Conservation (phyloP, 2,113 vertebrate species). For the Thunnus thynnus region DNA sequence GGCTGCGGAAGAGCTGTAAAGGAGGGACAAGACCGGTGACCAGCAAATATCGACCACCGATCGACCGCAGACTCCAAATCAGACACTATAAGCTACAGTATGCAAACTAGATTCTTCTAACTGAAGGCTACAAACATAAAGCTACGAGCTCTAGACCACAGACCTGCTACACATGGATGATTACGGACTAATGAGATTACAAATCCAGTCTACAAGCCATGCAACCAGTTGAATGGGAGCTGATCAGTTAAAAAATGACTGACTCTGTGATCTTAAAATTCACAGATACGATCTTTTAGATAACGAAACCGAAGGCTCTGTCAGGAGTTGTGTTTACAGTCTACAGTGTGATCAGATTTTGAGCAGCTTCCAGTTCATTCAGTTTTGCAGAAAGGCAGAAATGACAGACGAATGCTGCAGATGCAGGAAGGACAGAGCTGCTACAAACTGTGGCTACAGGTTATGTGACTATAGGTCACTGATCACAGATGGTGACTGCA, state of each 20-base stretch:
- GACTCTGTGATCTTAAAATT: no score
- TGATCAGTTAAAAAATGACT: no score
- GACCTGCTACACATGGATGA: no score
- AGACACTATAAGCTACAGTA: background rate
- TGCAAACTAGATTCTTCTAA: background rate
- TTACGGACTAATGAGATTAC: no score
- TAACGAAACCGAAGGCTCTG: no score
- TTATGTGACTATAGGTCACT: background rate
- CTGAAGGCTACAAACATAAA: background rate
- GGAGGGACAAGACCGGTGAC: background rate
- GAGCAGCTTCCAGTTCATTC: background rate
- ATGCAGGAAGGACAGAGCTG: conserved; percentile 20
- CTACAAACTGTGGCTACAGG: conserved; percentile 13
- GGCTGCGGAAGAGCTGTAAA: background rate
- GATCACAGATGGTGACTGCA: conserved; percentile 36
- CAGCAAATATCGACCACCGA: background rate
- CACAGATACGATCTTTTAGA: no score
- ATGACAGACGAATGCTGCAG: background rate
- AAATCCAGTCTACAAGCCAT: no score
- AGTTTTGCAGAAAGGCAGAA: conserved; percentile 10
- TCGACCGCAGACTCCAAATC: background rate
- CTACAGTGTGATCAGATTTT: background rate
- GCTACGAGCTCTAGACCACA: background rate
- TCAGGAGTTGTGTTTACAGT: no score
- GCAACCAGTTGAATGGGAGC: no score